Percentiles rank a stretch among this genome's conserved stretches.
Conservation (phyloP, 2,113 vertebrate genomes). For the Synodontis membranacea region DNA sequence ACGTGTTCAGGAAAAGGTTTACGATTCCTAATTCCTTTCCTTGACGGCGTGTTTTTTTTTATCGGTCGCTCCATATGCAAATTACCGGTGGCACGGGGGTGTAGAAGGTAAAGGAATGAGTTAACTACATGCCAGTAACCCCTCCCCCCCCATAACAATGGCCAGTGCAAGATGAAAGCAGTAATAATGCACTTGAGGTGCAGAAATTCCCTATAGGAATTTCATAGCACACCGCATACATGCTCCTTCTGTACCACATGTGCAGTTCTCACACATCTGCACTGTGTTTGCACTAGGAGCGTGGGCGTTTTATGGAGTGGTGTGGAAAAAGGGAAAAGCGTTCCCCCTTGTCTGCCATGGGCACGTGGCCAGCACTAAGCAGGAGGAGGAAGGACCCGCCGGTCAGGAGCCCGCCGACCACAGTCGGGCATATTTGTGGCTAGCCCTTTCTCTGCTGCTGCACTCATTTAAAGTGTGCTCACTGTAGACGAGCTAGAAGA, state of each 20-base stretch:
- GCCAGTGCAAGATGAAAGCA: slow-evolving; percentile 11
- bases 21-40: not conserved
- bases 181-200: slow-evolving; percentile 31
- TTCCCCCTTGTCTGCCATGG: slow-evolving; percentile 40
- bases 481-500: slow-evolving; percentile 16
- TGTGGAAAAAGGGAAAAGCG: slow-evolving; percentile 73
- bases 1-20: not conserved
- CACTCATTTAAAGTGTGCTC: slow-evolving; percentile 53
- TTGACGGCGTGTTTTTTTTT: not conserved
- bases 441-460: slow-evolving; percentile 58
- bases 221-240: slow-evolving; percentile 20
- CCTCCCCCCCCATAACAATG: not conserved
- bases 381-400: slow-evolving; percentile 68
- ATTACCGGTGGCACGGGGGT: not conserved
- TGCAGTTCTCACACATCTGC: slow-evolving; percentile 67
- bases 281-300: slow-evolving; percentile 67
- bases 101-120: not conserved
- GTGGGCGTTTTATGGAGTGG: slow-evolving; percentile 65
- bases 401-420: slow-evolving; percentile 73
- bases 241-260: slow-evolving; percentile 2
- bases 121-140: not conserved
- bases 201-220: slow-evolving; percentile 37
- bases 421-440: slow-evolving; percentile 78
- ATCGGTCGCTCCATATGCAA: not conserved
- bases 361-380: slow-evolving; percentile 53